phyloP scores from a whole-genome alignment of 2,113 vertebrate genomes.

The Xiphorhynchus elegans region DNA sequence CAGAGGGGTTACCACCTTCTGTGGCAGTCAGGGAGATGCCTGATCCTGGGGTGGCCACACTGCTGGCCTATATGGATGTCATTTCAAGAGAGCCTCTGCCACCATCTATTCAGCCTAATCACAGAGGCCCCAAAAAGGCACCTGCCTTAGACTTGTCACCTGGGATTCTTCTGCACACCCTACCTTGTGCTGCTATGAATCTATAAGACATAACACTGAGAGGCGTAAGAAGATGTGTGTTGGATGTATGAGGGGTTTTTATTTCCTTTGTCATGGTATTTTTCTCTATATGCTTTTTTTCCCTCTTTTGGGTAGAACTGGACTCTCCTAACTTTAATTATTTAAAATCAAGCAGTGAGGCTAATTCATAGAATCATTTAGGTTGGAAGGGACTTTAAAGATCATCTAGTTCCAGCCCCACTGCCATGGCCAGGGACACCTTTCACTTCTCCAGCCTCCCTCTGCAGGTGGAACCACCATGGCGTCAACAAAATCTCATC shows the following conservation, averaged over 20 bases:
- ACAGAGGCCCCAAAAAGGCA: neutral
- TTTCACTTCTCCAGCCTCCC: neutral
- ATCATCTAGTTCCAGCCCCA: neutral
- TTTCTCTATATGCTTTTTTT: neutral
- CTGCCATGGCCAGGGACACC: neutral
- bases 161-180: neutral
- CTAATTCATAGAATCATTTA: neutral
- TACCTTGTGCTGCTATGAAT: neutral
- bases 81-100: neutral
- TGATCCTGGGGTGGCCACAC: neutral
- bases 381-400: neutral
- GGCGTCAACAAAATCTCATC: neutral
- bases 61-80: neutral
- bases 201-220: neutral
- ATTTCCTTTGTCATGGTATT: neutral
- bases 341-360: neutral
- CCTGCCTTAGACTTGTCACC: neutral
- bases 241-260: neutral
- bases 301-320: neutral
- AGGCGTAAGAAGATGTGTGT: neutral
- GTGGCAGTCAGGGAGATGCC: rapidly evolving
- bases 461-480: neutral
- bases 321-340: neutral
- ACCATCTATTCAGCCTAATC: neutral
- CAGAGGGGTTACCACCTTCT: neutral